Conservation (phyloP, 2,888 invertebrate species). For the Bombylius discolor region DNA sequence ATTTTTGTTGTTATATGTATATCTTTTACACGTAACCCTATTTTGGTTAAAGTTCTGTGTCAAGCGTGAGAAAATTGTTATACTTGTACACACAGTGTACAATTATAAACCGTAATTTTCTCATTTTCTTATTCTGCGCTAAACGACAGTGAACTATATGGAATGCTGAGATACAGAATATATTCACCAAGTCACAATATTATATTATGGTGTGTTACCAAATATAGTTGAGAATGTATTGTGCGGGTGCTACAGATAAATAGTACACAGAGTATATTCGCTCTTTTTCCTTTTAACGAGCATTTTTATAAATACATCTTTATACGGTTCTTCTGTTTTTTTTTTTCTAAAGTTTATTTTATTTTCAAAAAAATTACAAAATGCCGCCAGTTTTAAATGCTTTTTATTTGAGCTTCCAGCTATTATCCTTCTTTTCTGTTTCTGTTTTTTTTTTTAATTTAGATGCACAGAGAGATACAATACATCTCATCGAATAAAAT, state of each 20-base stretch:
- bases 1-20: too few relatives aligned
- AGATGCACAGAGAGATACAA: constrained; percentile 7
- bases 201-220: not conserved
- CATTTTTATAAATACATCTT: too few relatives aligned
- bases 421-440: constrained; percentile 1
- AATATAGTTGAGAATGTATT: not conserved
- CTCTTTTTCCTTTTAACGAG: not conserved
- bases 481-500: not conserved
- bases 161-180: not conserved
- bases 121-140: not conserved
- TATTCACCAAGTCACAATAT: too few relatives aligned
- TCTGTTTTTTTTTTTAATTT: not conserved
- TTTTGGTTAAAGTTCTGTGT: too few relatives aligned
- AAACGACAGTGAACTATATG: not conserved
- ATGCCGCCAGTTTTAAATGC: not conserved
- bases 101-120: not conserved
- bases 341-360: too few relatives aligned
- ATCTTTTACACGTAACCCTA: too few relatives aligned
- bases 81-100: not conserved
- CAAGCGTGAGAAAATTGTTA: too few relatives aligned
- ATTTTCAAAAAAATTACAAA: not conserved
- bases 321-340: too few relatives aligned
- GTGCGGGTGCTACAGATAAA: not conserved
- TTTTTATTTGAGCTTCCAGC: not conserved
- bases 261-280: not conserved